Percentiles rank a stretch among this genome's conserved stretches.
Evolutionary conservation across 2,888 invertebrate species (phyloP).

Genomic region (Dasysyrphus albostriatus): DNA sequence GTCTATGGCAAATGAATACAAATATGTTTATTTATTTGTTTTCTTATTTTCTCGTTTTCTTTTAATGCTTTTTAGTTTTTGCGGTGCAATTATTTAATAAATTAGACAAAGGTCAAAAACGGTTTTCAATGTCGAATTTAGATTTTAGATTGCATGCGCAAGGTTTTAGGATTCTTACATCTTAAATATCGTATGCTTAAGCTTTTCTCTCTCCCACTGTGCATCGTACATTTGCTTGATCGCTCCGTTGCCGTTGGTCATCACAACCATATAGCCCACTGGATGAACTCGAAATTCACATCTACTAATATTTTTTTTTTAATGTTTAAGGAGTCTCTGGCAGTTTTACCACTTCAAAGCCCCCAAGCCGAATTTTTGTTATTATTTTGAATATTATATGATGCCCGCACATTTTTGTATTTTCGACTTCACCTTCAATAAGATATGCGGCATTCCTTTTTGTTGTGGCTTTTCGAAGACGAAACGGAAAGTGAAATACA

Average conservation of each 20-base stretch:
- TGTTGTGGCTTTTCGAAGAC: slow-evolving; percentile 55
- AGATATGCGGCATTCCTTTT: slow-evolving; percentile 46
- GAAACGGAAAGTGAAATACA: slow-evolving; percentile 74
- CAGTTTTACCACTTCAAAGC: slow-evolving; percentile 70
- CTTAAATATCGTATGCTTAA: too few species aligned
- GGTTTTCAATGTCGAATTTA: too few species aligned
- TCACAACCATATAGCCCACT: slow-evolving; percentile 42
- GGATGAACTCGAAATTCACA: slow-evolving; percentile 55
- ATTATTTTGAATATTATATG: slow-evolving; percentile 47
- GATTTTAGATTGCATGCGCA: too few species aligned
- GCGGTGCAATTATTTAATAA: too few species aligned
- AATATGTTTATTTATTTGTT: too few species aligned
- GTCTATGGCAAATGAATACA: too few species aligned
- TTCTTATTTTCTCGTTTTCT: too few species aligned
- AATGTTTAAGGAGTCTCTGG: slow-evolving; percentile 49
- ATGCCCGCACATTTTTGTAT: slow-evolving; percentile 18
- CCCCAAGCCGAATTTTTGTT: slow-evolving; percentile 58
- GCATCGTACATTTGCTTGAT: too few species aligned
- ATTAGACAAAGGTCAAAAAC: too few species aligned
- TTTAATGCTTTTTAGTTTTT: too few species aligned
- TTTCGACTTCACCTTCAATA: slow-evolving; percentile 21
- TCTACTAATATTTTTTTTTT: slow-evolving; percentile 7
- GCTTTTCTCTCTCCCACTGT: too few species aligned
- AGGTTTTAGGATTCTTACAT: too few species aligned
- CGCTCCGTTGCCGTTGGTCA: not conserved